These are phyloP conservation scores for Nothobranchius furzeri DNA, from an alignment of 2,113 vertebrate species.

Conservation along the genomic window DNA sequence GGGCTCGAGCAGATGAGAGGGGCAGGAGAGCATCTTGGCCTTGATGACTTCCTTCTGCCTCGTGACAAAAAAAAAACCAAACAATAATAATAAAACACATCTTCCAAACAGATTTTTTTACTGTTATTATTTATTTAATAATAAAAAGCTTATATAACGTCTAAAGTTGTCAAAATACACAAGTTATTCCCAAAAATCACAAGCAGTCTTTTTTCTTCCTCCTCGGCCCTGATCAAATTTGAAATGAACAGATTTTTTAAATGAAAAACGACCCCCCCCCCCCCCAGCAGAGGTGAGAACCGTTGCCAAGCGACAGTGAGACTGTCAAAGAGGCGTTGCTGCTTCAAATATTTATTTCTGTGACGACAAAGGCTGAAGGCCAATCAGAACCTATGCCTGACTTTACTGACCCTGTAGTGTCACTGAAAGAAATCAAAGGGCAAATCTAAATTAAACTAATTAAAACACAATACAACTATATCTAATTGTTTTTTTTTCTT, in stretches of 20 bases:
- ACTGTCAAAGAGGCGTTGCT: background rate
- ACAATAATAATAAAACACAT: too few species aligned
- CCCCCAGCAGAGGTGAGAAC: background rate
- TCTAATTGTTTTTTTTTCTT: background rate
- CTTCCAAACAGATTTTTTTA: too few species aligned
- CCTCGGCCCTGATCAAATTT: background rate
- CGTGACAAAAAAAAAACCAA: too few species aligned
- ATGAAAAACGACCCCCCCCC: background rate
- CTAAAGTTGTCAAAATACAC: too few species aligned
- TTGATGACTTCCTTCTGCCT: conserved; percentile 8
- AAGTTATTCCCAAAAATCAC: too few species aligned
- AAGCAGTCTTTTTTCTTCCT: background rate
- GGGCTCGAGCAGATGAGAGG: conserved; percentile 36
- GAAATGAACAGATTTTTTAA: background rate
- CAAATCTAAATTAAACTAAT: background rate
- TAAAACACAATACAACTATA: background rate
- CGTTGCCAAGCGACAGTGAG: conserved; percentile 50
- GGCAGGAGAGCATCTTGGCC: conserved; percentile 8
- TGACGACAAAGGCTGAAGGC: conserved; percentile 26
- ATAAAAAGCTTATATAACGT: too few species aligned
- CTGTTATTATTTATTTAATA: too few species aligned
- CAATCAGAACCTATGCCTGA: conserved; percentile 24
- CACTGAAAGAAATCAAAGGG: background rate
- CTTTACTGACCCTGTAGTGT: too few species aligned
- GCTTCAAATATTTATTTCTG: conserved; percentile 24